phyloP scores from a whole-genome alignment of 2,113 vertebrate species.

The Ophiodon elongatus region DNA sequence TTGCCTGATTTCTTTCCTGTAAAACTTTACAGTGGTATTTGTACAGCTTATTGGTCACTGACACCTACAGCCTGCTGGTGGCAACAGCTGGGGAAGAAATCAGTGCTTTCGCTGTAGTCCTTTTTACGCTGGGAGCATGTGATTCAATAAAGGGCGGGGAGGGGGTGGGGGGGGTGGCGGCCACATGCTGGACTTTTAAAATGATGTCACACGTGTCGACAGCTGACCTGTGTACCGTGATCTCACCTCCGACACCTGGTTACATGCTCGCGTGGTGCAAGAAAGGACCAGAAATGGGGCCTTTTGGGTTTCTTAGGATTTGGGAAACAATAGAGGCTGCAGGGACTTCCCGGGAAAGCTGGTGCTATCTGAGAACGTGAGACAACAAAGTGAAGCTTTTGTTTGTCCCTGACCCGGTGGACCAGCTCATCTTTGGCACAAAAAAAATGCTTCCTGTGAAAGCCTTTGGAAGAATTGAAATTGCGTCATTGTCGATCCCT shows the following conservation, averaged over 20 bases:
- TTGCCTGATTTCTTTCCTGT: conserved; percentile 68
- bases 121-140: conserved; percentile 35
- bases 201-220: conserved; percentile 62
- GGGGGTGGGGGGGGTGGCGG: conserved; percentile 29
- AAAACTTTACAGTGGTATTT: conserved; percentile 73
- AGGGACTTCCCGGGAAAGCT: conserved; percentile 31
- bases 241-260: conserved; percentile 36
- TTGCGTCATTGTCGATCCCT: neutral
- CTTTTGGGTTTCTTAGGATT: conserved; percentile 41
- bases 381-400: conserved; percentile 2
- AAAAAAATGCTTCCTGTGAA: neutral
- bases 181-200: conserved; percentile 61
- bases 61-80: conserved; percentile 68
- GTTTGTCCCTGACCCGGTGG: neutral
- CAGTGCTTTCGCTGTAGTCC: conserved; percentile 52
- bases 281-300: conserved; percentile 19
- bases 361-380: conserved; percentile 23
- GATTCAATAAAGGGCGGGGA: conserved; percentile 39
- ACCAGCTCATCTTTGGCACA: neutral
- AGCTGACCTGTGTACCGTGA: conserved; percentile 43
- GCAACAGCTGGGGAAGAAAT: conserved; percentile 74
- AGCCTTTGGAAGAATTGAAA: neutral
- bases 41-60: conserved; percentile 68
- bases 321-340: conserved; percentile 56
- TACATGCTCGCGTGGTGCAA: neutral